Evolutionary conservation across 2,797 vertebrate species (phyloP).

Genomic region (Triplophysa yarkandensis): DNA sequence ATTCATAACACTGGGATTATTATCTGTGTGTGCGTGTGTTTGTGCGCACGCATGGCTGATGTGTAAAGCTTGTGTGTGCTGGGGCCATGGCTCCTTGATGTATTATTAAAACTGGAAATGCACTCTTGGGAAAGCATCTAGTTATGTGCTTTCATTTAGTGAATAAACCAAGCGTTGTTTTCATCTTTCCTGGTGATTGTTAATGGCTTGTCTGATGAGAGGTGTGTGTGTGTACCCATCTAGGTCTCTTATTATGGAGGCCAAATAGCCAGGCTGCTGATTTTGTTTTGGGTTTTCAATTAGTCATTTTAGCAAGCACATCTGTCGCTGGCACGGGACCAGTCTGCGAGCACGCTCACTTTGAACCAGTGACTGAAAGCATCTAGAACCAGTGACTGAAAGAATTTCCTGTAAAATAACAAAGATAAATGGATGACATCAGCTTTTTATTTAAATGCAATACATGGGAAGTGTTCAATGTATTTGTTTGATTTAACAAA

Average conservation of each 20-base stretch:
- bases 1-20: conserved; percentile 92
- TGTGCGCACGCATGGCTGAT: conserved; percentile 83
- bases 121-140: conserved; percentile 97
- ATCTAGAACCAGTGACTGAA: background rate
- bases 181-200: conserved; percentile 99
- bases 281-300: conserved; percentile 99
- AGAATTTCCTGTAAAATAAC: background rate
- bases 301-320: conserved; percentile 99
- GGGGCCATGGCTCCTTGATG: conserved; percentile 95
- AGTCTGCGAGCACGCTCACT: conserved; percentile 85
- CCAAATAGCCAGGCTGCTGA: conserved; percentile 97
- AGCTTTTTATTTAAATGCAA: background rate
- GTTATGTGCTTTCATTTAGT: conserved; percentile 99
- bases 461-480: background rate
- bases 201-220: conserved; percentile 99
- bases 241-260: conserved; percentile 95
- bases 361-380: conserved; percentile 68
- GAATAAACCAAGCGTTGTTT: conserved; percentile 99
- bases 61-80: conserved; percentile 91
- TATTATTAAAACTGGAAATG: conserved; percentile 99
- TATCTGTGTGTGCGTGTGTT: conserved; percentile 49
- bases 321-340: conserved; percentile 95
- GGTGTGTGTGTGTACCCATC: conserved; percentile 80
- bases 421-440: background rate
- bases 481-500: background rate